Evolutionary conservation across 2,797 vertebrate species (phyloP).

Genomic region (Cuculus canorus): DNA sequence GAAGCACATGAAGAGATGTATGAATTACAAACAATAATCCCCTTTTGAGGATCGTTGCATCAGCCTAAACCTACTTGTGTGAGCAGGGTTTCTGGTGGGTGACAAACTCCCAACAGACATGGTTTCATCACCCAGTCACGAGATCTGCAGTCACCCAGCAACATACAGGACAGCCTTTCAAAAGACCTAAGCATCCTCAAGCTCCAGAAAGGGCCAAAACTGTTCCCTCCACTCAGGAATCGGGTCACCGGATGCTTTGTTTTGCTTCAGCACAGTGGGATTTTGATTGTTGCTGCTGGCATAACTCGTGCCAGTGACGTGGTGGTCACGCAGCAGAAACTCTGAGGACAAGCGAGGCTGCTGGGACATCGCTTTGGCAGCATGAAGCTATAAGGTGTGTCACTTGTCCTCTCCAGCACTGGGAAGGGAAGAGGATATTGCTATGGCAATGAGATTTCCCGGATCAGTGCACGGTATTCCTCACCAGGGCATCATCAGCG

Average conservation of each 20-base stretch:
- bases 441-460: neutral
- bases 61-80: neutral
- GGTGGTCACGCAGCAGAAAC: neutral
- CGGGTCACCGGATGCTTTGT: constrained; percentile 26
- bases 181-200: neutral
- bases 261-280: accelerated
- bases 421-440: neutral
- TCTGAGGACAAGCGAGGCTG: neutral
- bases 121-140: neutral
- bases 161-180: neutral
- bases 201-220: neutral
- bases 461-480: neutral
- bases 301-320: neutral
- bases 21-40: neutral
- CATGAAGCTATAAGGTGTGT: accelerated
- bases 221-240: neutral
- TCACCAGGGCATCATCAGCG: accelerated
- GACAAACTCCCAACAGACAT: neutral
- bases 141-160: neutral
- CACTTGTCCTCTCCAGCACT: neutral
- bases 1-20: neutral
- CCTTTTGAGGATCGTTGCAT: neutral
- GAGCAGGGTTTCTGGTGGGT: neutral
- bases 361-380: neutral
- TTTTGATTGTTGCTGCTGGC: neutral